These are phyloP conservation scores for Cygnus buccinator DNA, from an alignment of 2,113 vertebrate species.

Conservation along the genomic window DNA sequence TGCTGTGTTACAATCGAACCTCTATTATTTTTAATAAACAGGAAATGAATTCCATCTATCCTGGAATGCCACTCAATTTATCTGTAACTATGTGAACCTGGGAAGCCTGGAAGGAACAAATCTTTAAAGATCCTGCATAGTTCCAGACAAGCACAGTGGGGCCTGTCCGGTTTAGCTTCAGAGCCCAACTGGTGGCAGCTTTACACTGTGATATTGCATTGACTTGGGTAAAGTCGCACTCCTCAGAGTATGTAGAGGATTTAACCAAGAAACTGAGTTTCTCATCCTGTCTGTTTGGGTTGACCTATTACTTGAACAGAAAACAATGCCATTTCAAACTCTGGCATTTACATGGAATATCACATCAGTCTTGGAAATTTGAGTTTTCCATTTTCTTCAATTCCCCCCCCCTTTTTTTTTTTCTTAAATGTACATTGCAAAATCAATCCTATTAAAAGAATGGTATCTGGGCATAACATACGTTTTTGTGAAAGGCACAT, in stretches of 20 bases:
- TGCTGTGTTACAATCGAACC: neutral
- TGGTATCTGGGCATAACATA: neutral
- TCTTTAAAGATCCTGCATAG: neutral
- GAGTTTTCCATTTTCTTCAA: neutral
- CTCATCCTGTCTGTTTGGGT: neutral
- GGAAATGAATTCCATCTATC: neutral
- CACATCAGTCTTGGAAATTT: neutral
- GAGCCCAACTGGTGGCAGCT: neutral
- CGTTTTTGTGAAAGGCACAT: neutral
- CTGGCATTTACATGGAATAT: neutral
- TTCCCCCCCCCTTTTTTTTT: neutral
- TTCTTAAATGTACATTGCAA: neutral
- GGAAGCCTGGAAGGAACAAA: neutral
- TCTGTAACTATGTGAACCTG: neutral
- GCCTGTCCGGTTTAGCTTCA: neutral
- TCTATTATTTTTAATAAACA: conserved; percentile 61
- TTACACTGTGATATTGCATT: rapidly evolving
- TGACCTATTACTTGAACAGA: neutral
- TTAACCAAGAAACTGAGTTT: neutral
- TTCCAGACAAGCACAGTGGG: neutral
- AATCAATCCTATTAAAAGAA: neutral
- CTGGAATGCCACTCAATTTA: conserved; percentile 48
- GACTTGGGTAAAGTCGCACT: neutral
- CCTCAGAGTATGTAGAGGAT: neutral
- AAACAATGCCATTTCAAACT: neutral